phyloP scores from a whole-genome alignment of 1,140 invertebrate genomes.

The Cydia strobilella region DNA sequence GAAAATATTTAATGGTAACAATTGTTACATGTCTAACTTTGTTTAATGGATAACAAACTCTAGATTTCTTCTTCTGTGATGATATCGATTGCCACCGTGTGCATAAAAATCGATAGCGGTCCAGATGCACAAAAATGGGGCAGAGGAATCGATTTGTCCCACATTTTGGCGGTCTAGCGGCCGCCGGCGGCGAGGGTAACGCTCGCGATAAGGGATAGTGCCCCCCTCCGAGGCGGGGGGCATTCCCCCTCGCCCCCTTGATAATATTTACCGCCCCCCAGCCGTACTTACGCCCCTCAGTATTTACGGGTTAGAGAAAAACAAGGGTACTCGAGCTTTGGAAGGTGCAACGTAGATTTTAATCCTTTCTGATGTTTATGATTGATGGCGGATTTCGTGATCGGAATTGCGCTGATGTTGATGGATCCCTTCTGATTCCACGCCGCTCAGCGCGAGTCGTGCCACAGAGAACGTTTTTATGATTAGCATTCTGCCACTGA shows the following conservation, averaged over 20 bases:
- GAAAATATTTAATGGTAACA: too few species aligned
- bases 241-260: conserved; percentile 65
- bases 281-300: conserved; percentile 78
- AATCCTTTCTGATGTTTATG: conserved; percentile 80
- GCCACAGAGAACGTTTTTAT: conserved; percentile 52
- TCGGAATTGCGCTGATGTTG: conserved; percentile 74
- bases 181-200: conserved; percentile 74
- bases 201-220: conserved; percentile 79
- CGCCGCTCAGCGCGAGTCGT: conserved; percentile 48
- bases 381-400: conserved; percentile 78
- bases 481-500: conserved; percentile 48
- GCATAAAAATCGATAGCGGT: conserved; percentile 75
- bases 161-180: conserved; percentile 76
- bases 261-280: conserved; percentile 79
- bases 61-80: background rate
- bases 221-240: conserved; percentile 63
- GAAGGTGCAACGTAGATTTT: conserved; percentile 80
- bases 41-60: background rate
- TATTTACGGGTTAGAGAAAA: conserved; percentile 80
- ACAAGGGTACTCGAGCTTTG: conserved; percentile 78
- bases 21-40: too few species aligned
- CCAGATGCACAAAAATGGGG: conserved; percentile 79
- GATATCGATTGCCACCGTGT: conserved; percentile 50
- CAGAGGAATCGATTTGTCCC: conserved; percentile 78
- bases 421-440: conserved; percentile 74